A percentile compares a stretch with the other conserved stretches of the same genome.
Conservation (phyloP, 2,888 invertebrate species). For the Phorcus lineatus region DNA sequence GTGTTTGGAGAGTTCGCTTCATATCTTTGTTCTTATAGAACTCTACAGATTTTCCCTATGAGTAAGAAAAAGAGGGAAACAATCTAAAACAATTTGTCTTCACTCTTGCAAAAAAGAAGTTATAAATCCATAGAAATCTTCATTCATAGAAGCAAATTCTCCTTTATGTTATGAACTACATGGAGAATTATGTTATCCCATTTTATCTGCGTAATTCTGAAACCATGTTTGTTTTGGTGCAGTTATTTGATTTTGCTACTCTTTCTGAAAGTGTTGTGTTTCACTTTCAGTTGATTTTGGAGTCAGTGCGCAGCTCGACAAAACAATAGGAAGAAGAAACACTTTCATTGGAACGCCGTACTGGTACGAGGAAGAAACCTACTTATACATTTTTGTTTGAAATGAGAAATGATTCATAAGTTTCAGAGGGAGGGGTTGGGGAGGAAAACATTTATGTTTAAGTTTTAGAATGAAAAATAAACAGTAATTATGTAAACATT, state of each 20-base stretch:
- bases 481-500: too few species aligned
- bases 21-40: too few species aligned
- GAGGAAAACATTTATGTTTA: too few species aligned
- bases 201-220: neutral
- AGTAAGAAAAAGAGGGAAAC: too few species aligned
- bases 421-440: too few species aligned
- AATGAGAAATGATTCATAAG: neutral
- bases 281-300: conserved; percentile 92
- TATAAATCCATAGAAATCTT: too few species aligned
- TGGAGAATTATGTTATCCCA: neutral
- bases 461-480: too few species aligned
- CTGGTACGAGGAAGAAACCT: conserved; percentile 67
- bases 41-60: too few species aligned
- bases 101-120: too few species aligned
- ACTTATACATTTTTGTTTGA: neutral
- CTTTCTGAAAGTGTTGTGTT: neutral
- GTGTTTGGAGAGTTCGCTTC: neutral
- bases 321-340: conserved; percentile 98
- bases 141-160: too few species aligned
- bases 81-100: too few species aligned
- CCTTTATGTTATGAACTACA: too few species aligned
- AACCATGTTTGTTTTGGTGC: neutral
- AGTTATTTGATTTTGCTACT: neutral
- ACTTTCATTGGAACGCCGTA: conserved; percentile 91
- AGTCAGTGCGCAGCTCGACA: conserved; percentile 98